Base-by-base conservation (phyloP, 2,113 vertebrate genomes). In the Panthera tigris region DNA sequence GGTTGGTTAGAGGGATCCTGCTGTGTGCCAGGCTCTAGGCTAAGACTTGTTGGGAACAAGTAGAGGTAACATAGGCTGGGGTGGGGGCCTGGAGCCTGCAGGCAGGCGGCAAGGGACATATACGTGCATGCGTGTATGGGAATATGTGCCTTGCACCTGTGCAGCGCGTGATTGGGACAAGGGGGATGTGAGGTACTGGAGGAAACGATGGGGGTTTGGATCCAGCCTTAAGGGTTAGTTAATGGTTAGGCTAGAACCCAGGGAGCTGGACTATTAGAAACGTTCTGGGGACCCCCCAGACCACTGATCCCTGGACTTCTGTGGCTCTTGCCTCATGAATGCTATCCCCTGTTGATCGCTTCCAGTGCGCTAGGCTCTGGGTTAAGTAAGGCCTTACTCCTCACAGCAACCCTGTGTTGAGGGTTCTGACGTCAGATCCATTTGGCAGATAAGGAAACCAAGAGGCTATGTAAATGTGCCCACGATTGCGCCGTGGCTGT, bases 21-120 rank as follows among this genome's bases (percentile, higher is more conserved):
- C 31, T 13, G 2, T 68, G 69, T 87, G 74, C 87, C 68, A 74
- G 63, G 68, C 63, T 82, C 74, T 61, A 92, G 57, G 88, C 92
- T 95, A 63, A 93, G 82, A 52, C 74, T 79, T 86, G 18, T 25
- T 11, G 31, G 71, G 73, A n/a, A 16, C 31, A 63, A 19, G n/a
- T n/a, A 29, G 25, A 63, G 41, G 29, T 33, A 48, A 78, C 5
- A n/a, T 50, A 27, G 27, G 48, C 31, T 55, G 71, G 94, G 39
- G 8, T 25, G 0, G 16, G 86, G 7, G 4, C n/a, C 45, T 29
- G n/a, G 78, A 80, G 57, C 36, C 55, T 68, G 45, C 12, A 21
- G 39, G 88, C 4, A 45, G 4, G 3, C 63, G 14, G 4, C 1
- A 13, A 3, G 3, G 48, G 36, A 1, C 0, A 0, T 5, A 31